Conservation (phyloP, 2,888 invertebrate genomes). For the Metalampra italica region DNA sequence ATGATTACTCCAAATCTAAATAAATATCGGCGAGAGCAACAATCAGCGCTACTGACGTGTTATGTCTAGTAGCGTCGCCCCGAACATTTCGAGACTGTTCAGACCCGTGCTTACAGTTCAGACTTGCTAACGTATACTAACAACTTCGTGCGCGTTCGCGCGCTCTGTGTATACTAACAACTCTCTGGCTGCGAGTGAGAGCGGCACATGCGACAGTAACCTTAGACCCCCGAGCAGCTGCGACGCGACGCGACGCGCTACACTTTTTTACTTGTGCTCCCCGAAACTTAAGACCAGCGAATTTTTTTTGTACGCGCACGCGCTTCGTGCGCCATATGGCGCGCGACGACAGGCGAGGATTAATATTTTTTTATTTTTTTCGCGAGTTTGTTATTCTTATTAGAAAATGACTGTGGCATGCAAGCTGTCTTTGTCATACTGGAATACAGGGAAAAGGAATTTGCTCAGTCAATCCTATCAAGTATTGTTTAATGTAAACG, state of each 20-base stretch:
- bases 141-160: no score
- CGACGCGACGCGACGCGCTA: conserved; percentile 36
- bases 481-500: no score
- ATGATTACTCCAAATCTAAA: no score
- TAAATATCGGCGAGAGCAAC: no score
- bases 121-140: no score
- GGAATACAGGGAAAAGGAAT: background rate
- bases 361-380: conserved; percentile 15
- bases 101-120: no score
- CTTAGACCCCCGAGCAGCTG: conserved; percentile 66
- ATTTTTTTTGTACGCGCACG: conserved; percentile 58
- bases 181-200: no score
- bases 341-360: conserved; percentile 36
- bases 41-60: no score
- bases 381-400: conserved; percentile 19
- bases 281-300: conserved; percentile 66
- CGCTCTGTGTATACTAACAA: no score
- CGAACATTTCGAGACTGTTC: no score
- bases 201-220: conserved; percentile 58
- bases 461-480: no score
- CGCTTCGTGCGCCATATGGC: conserved; percentile 68
- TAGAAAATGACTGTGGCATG: conserved; percentile 12
- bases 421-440: background rate
- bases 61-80: no score
- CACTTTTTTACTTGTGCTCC: conserved; percentile 53